A percentile compares a stretch with the other conserved stretches of the same genome.
phyloP scores from a whole-genome alignment of 1,140 invertebrate species.

The Drosophila erecta region DNA sequence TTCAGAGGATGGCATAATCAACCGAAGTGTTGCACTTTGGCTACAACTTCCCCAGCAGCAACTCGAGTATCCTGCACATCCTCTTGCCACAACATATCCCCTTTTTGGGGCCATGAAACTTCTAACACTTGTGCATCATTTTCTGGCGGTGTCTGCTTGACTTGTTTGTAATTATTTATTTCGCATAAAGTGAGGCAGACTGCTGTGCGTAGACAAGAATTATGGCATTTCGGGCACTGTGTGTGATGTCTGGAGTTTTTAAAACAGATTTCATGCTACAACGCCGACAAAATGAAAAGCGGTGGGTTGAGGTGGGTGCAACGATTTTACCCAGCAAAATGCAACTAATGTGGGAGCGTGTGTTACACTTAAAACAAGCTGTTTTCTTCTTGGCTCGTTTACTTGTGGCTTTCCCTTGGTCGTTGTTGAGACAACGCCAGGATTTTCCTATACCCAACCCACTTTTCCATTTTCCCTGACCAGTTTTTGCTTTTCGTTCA shows the following conservation, averaged over 20 bases:
- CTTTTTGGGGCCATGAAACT: background rate
- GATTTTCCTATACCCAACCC: background rate
- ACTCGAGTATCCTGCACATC: constrained; percentile 19
- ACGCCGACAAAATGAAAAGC: constrained; percentile 63
- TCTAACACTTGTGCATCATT: constrained; percentile 47
- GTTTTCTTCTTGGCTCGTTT: constrained; percentile 68
- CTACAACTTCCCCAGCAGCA: constrained; percentile 44
- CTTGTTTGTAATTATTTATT: constrained; percentile 82
- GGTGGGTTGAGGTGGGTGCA: constrained; percentile 26
- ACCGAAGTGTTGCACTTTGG: constrained; percentile 65
- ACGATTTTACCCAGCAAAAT: constrained; percentile 21
- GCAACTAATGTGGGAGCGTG: constrained; percentile 35
- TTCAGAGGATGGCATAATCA: background rate
- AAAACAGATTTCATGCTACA: constrained; percentile 79
- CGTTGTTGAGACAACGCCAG: constrained; percentile 42
- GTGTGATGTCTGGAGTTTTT: constrained; percentile 60
- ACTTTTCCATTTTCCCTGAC: constrained; percentile 16
- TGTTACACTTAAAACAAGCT: constrained; percentile 73
- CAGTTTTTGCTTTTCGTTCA: constrained; percentile 72
- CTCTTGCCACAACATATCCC: background rate
- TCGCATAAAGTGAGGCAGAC: constrained; percentile 71
- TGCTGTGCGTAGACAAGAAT: constrained; percentile 76
- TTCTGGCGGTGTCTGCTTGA: constrained; percentile 64
- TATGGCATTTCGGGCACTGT: constrained; percentile 75
- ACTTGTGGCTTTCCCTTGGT: constrained; percentile 73